phyloP scores from a whole-genome alignment of 2,797 vertebrate genomes.

The Artibeus jamaicensis region DNA sequence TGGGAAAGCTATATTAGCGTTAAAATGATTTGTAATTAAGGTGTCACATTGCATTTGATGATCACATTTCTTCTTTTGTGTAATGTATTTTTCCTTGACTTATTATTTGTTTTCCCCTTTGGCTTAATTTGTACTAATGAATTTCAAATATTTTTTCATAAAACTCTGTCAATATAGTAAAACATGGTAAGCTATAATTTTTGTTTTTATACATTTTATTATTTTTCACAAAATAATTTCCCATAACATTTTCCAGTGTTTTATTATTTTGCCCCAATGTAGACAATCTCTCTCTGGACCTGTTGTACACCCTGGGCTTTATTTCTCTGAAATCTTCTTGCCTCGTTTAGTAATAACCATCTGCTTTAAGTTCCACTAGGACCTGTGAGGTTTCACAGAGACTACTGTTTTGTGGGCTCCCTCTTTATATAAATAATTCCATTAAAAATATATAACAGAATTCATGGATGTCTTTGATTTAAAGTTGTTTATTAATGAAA shows the following conservation, averaged over 20 bases:
- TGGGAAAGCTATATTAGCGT: background rate
- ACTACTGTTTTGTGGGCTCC: background rate
- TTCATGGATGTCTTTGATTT: background rate
- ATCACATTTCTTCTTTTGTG: background rate
- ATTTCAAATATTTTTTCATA: background rate
- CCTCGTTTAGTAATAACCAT: background rate
- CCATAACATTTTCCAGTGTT: background rate
- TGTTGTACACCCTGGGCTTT: background rate
- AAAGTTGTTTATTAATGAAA: background rate
- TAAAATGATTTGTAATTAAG: background rate
- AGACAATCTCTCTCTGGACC: background rate
- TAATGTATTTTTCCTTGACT: background rate
- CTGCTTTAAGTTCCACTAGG: background rate
- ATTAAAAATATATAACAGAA: background rate
- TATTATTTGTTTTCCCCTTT: background rate
- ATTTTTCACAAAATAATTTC: background rate
- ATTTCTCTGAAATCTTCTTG: background rate
- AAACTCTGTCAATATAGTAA: background rate
- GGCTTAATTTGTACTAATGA: background rate
- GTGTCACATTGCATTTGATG: background rate
- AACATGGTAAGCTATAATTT: background rate
- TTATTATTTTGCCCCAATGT: background rate
- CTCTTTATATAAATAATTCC: background rate
- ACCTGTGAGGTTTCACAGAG: background rate
- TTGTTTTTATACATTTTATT: background rate